These are phyloP conservation scores for Propithecus deckenii DNA, from an alignment of 2,797 vertebrate genomes.

Conservation along the genomic window DNA sequence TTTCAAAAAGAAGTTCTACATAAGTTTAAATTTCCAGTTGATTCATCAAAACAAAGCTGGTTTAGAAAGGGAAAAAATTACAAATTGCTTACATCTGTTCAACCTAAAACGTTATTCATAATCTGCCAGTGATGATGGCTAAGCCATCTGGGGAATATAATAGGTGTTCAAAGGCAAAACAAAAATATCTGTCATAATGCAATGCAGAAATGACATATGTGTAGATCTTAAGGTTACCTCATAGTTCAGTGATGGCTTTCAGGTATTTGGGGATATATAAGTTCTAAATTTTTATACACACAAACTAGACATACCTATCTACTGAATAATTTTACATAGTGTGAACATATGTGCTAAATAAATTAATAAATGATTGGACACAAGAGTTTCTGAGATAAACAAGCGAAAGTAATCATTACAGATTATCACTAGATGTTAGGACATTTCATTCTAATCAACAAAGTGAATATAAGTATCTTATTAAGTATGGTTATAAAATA, in stretches of 20 bases:
- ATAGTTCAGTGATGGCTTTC: neutral
- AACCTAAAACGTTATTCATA: conserved; percentile 64
- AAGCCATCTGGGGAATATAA: conserved; percentile 43
- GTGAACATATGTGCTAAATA: neutral
- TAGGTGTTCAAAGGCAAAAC: neutral
- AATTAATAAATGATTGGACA: neutral
- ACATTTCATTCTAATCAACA: neutral
- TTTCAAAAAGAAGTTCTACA: conserved; percentile 48
- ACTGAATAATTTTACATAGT: neutral
- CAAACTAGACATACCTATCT: neutral
- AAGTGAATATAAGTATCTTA: neutral
- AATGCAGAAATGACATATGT: conserved; percentile 8
- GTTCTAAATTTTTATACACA: neutral
- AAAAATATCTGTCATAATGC: neutral
- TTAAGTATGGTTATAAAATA: neutral
- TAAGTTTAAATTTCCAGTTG: conserved; percentile 64
- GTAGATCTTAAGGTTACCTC: neutral
- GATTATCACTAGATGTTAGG: neutral
- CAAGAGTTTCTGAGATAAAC: neutral
- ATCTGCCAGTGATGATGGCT: conserved; percentile 39
- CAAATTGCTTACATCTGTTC: conserved; percentile 68
- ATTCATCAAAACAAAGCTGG: conserved; percentile 73
- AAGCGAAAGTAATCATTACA: neutral
- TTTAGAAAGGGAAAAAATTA: conserved; percentile 61
- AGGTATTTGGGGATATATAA: neutral